Evolutionary conservation across 2,888 invertebrate species (phyloP).

Genomic region (Perizoma flavofasciatum): DNA sequence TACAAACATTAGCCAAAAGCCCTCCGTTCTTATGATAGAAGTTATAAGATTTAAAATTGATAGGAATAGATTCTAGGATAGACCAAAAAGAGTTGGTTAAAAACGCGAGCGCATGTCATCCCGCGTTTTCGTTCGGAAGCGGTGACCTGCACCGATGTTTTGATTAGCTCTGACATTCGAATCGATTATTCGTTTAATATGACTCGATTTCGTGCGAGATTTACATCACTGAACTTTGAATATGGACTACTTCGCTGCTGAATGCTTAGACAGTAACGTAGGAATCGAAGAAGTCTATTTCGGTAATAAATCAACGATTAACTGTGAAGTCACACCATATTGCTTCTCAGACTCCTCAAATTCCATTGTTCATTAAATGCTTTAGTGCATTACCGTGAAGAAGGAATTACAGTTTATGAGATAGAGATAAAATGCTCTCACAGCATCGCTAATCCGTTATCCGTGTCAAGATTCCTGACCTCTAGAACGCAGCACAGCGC

Average conservation of each 20-base stretch:
- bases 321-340: slow-evolving; percentile 9
- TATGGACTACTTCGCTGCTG: slow-evolving; percentile 45
- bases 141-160: slow-evolving; percentile 79
- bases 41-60: slow-evolving; percentile 30
- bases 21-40: slow-evolving; percentile 18
- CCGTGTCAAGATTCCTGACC: slow-evolving; percentile 37
- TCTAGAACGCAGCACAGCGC: slow-evolving; percentile 31
- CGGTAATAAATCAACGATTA: slow-evolving; percentile 26
- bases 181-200: slow-evolving; percentile 79
- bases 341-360: slow-evolving; percentile 28
- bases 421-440: slow-evolving; percentile 42
- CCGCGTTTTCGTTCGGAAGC: slow-evolving; percentile 77
- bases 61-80: slow-evolving; percentile 15
- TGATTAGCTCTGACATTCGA: slow-evolving; percentile 81
- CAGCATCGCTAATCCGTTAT: slow-evolving; percentile 42
- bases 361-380: slow-evolving; percentile 32
- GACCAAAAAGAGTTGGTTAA: slow-evolving; percentile 40
- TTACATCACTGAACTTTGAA: slow-evolving; percentile 49
- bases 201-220: slow-evolving; percentile 64
- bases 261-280: slow-evolving; percentile 3
- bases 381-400: slow-evolving; percentile 29
- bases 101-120: slow-evolving; percentile 72
- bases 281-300: slow-evolving; percentile 17
- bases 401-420: slow-evolving; percentile 40
- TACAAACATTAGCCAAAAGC: slow-evolving; percentile 12